Evolutionary conservation across 2,113 vertebrate species (phyloP), one percentile per base, ranked within the genome.

Genomic region (Phalacrocorax brasilianus): DNA sequence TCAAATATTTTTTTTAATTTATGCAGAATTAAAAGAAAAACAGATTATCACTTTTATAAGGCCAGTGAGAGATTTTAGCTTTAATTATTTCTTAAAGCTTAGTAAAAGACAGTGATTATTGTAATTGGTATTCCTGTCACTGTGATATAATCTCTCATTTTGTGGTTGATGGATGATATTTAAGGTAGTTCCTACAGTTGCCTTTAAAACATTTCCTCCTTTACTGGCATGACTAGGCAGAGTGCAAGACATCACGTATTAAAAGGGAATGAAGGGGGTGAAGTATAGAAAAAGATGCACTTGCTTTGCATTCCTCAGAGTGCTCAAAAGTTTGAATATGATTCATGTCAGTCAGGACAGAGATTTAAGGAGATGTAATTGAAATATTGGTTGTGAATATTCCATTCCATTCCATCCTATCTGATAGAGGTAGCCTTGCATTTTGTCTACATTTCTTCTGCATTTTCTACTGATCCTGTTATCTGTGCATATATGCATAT

Each of bases 1-100:
- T n/a, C 42, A 95, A 95, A 85, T 96, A 89, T 62, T 96, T 92
- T 44, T 96, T 96, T 97, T 93, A 97, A 97, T 97, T 93, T 96
- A 85, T 65, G 82, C 72, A 89, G 93, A 96, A 97, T 95, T 92
- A 91, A 93, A 97, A 77, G 50, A 66, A 97, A 97, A 97, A 80
- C 59, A 95, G 80, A 96, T 94, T 62, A 97, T 91, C 35, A 45
- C 24, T 95, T 97, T 97, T 92, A 91, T 94, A 96, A 97, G 89
- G 58, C 68, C 81, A 91, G 58, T 95, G 78, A 62, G 88, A 97
- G 93, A 85, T 78, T 97, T 97, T 96, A 92, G 52, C 77, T 94
- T 93, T 97, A 98, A 97, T 97, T 96, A 95, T 94, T 96, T 94
- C 88, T 95, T 83, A 97, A 95, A 82, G 33, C 15, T 86, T 93